Conservation (phyloP, 2,888 invertebrate genomes). For the Graphium colonna region DNA sequence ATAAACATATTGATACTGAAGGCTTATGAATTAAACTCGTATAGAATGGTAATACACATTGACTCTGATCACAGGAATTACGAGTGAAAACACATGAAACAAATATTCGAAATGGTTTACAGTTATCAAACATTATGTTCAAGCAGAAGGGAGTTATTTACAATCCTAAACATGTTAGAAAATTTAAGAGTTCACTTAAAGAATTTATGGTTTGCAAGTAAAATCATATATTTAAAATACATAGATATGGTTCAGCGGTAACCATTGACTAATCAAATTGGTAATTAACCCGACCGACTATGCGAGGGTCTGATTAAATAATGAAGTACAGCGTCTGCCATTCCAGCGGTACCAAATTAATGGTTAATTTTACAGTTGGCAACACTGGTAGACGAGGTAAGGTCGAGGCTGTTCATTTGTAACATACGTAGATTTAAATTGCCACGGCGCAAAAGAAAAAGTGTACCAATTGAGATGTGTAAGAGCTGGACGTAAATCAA, state of each 20-base stretch:
- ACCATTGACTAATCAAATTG: background rate
- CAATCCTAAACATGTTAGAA: no score
- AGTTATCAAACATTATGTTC: no score
- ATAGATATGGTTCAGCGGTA: no score
- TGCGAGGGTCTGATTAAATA: slow-evolving; percentile 36
- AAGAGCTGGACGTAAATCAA: slow-evolving; percentile 77
- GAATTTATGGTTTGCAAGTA: no score
- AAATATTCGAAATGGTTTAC: no score
- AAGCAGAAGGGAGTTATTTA: no score
- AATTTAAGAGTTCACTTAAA: no score
- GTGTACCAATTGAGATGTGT: slow-evolving; percentile 73
- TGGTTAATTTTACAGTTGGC: slow-evolving; percentile 31
- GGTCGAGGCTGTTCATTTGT: slow-evolving; percentile 42
- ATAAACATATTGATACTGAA: no score
- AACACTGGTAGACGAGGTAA: slow-evolving; percentile 36
- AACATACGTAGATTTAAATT: slow-evolving; percentile 53
- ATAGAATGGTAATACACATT: background rate
- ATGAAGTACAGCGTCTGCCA: slow-evolving; percentile 35
- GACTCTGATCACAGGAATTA: no score
- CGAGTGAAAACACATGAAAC: no score
- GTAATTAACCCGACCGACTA: slow-evolving; percentile 36
- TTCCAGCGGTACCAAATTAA: slow-evolving; percentile 35
- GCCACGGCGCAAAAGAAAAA: slow-evolving; percentile 72
- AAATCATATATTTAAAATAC: no score
- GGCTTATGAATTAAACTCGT: no score